Conservation (phyloP, 2,888 invertebrate species). For the Nebria brevicollis region DNA sequence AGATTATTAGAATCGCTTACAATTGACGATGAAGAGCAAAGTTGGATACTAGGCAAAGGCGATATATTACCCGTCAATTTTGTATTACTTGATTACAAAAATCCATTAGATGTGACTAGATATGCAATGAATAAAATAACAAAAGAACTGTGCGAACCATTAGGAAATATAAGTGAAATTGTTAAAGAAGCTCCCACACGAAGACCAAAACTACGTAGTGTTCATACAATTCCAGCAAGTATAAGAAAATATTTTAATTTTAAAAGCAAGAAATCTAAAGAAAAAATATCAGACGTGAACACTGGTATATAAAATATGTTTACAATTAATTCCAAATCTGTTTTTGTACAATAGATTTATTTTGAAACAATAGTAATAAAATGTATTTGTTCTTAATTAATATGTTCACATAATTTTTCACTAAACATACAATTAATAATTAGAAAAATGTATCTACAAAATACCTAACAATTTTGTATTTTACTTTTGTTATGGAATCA, state of each 20-base stretch:
- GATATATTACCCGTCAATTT: neutral
- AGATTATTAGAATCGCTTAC: neutral
- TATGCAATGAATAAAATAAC: neutral
- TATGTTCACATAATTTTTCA: constrained; percentile 20
- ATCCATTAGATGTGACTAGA: neutral
- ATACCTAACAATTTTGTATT: too few relatives aligned
- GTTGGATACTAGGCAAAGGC: neutral
- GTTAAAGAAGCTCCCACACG: neutral
- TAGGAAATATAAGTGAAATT: neutral
- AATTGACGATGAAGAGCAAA: neutral
- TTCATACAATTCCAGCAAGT: neutral
- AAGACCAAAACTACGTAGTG: neutral
- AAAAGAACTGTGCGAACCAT: neutral
- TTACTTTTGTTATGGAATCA: constrained; percentile 64
- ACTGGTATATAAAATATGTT: neutral
- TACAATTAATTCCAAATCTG: too few relatives aligned
- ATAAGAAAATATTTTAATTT: neutral
- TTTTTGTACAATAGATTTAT: neutral
- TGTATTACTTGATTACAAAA: neutral
- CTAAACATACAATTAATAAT: constrained; percentile 15
- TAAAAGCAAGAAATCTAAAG: neutral
- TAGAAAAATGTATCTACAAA: constrained; percentile 7
- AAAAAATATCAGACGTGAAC: neutral
- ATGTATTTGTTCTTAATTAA: constrained; percentile 11
- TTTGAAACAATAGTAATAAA: neutral